These are phyloP conservation scores for Gallinago jamesoni DNA, from an alignment of 2,113 vertebrate genomes.

Conservation along the genomic window DNA sequence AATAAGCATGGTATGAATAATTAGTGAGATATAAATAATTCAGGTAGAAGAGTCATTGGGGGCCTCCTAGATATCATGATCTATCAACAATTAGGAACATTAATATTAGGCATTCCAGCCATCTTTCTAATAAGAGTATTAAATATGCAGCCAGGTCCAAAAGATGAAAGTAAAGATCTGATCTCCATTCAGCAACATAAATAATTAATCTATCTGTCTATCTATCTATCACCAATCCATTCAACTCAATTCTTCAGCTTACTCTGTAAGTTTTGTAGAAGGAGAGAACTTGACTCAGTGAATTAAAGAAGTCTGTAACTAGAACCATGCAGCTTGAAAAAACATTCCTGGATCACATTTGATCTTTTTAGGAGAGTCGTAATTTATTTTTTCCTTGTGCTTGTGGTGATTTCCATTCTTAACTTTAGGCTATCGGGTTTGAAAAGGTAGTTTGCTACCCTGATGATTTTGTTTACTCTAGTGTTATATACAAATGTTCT, in stretches of 20 bases:
- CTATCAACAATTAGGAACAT: not conserved
- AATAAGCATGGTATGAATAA: constrained; percentile 19
- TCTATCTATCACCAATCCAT: not conserved
- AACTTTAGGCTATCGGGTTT: not conserved
- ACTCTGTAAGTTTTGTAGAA: not conserved
- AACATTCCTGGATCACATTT: not conserved
- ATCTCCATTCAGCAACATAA: constrained; percentile 13
- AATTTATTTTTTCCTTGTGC: not conserved
- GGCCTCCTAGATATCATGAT: not conserved
- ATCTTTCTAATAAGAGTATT: constrained; percentile 2
- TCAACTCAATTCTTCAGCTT: not conserved
- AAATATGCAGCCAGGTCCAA: constrained; percentile 13
- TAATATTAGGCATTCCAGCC: not conserved
- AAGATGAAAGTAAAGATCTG: not conserved
- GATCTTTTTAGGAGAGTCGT: not conserved
- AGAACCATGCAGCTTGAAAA: not conserved
- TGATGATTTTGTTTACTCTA: not conserved
- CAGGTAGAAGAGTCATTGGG: not conserved
- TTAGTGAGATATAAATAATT: constrained; percentile 18
- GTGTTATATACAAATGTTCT: not conserved
- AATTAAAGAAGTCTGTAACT: not conserved
- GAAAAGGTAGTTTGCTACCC: not conserved
- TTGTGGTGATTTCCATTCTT: not conserved
- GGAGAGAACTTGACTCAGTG: not conserved
- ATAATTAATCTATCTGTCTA: constrained; percentile 26